Base-by-base conservation (phyloP, 2,797 vertebrate species). In the Botia almorhae region DNA sequence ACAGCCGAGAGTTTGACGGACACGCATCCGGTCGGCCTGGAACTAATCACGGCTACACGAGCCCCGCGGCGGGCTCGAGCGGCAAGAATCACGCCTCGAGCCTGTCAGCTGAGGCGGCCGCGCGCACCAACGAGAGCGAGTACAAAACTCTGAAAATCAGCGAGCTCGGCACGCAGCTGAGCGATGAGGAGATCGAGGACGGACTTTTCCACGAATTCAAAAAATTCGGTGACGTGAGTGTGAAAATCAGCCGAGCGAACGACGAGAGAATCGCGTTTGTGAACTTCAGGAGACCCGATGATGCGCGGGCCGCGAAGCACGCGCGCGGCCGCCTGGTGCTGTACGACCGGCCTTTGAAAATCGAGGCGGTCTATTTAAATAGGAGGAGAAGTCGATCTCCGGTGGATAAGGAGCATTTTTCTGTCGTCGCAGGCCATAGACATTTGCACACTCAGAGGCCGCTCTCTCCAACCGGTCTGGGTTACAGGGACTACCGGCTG, bases 61-160 rank as follows among this genome's bases (percentile, higher is more conserved):
- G 89, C 82, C 92, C 87, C 39, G 88, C 87, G 0, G 91, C 93
- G 10, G 90, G 89, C 89, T 89, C 93, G 11, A 86, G 90, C 55
- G 90, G 88, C 39, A 95, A 95, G 81, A 94, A 91, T 88, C 94
- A 94, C 89, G 92, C 73, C 87, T 90, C 93, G 79, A 91, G 89
- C 78, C 88, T 95, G 83, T 87, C 93, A 56, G 87, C 94, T 74
- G 94, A 95, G 81, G 90, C 92, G 39, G 61, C 92, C 7, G 76
- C 90, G 23, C 88, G 93, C 83, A 80, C 88, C 85, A 26, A 86
- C 55, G 97, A 97, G 88, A 94, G 93, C 84, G 95, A 96, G 92
- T 98, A 99, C 93, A 99, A 99, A 90, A 98, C 97, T 0, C 93
- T 99, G 8, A 98, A 98, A 89, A 98, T 99, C 77, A 98, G 98